Conservation (phyloP, 2,888 invertebrate species). For the Drosophila pegasa region DNA sequence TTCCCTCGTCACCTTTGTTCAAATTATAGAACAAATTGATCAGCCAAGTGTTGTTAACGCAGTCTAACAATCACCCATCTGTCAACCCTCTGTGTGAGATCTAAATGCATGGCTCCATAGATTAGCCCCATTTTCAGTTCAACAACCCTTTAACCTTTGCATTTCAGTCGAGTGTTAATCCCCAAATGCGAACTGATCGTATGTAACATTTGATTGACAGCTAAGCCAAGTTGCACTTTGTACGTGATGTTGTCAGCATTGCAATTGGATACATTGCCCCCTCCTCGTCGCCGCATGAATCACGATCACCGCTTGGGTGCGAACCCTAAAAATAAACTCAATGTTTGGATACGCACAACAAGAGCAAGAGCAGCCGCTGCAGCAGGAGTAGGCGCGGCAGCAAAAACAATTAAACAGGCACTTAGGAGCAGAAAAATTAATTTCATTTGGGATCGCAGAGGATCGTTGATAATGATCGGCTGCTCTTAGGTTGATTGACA, state of each 20-base stretch:
- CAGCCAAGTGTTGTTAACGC: neutral
- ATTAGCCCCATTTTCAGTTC: constrained; percentile 47
- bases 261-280: constrained; percentile 70
- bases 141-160: constrained; percentile 49
- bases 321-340: constrained; percentile 64
- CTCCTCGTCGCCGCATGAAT: constrained; percentile 25
- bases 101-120: constrained; percentile 19
- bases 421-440: constrained; percentile 63
- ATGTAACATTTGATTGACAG: constrained; percentile 66
- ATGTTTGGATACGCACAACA: constrained; percentile 30
- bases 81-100: constrained; percentile 21
- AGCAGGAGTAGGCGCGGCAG: constrained; percentile 8
- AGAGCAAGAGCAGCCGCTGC: neutral
- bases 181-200: constrained; percentile 12
- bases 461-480: constrained; percentile 61
- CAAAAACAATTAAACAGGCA: constrained; percentile 67
- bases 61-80: constrained; percentile 1
- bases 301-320: constrained; percentile 53
- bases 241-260: constrained; percentile 77
- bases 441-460: constrained; percentile 50
- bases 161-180: neutral
- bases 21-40: neutral
- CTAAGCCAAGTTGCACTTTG: constrained; percentile 64
- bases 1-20: neutral
- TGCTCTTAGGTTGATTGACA: constrained; percentile 58